Conservation (phyloP, 1,140 invertebrate species). For the Trichonephila inaurata region DNA sequence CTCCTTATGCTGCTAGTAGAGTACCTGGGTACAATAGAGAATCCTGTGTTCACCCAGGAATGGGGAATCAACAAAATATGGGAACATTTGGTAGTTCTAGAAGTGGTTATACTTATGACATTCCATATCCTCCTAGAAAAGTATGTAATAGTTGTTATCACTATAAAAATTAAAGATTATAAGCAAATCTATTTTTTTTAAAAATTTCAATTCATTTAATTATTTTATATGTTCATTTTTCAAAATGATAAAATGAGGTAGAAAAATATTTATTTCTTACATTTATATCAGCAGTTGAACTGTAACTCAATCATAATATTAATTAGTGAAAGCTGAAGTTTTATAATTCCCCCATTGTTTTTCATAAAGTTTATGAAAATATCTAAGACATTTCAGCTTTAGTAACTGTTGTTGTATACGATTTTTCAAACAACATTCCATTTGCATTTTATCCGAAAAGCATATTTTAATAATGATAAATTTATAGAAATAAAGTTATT, state of each 20-base stretch:
- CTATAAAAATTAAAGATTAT: no score
- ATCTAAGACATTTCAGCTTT: no score
- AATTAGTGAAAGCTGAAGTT: no score
- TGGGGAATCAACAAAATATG: constrained; percentile 56
- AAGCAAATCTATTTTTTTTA: no score
- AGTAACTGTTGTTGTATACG: no score
- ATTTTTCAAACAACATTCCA: no score
- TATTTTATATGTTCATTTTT: not conserved
- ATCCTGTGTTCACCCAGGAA: constrained; percentile 5
- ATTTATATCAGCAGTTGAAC: not conserved
- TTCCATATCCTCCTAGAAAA: constrained; percentile 69
- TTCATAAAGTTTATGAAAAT: no score
- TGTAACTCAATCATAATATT: not conserved
- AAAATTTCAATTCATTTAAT: no score
- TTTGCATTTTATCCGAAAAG: no score
- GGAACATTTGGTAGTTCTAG: constrained; percentile 70
- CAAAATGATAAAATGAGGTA: not conserved
- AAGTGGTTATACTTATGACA: constrained; percentile 71
- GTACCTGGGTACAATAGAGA: constrained; percentile 55
- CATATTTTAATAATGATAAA: no score
- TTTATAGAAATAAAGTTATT: no score
- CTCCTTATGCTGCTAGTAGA: constrained; percentile 66
- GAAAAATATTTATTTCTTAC: not conserved
- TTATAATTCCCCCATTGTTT: no score
- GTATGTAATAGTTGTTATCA: not conserved